Base-by-base conservation (phyloP, 1,140 invertebrate species). In the Brachionus rubens region DNA sequence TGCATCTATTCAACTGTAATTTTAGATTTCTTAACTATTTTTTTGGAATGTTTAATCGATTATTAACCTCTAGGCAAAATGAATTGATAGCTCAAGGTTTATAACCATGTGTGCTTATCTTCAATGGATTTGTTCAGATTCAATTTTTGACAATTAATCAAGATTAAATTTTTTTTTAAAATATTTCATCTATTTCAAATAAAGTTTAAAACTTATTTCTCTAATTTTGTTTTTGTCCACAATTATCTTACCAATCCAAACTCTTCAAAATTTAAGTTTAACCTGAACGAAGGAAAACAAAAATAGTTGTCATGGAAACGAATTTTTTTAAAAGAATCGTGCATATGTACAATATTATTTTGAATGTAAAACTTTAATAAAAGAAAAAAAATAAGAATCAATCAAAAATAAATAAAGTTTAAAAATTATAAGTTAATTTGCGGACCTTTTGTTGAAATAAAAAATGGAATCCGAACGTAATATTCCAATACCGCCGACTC, bases 71-170 rank as follows among this genome's bases (percentile, higher is more conserved):
- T 16, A 72, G 68, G 30, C 33, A 36, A 12, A 72, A 48, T 50
- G 68, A 72, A 72, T 21, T 72, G 28, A 50, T 21, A 14, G 50
- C 46, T 26, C 68, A 72, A 72, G 68, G 68, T 3, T 16, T 72
- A 30, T 72, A 72, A 65, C 12, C 3, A 30, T 56, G 14, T 28
- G 21, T 4, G 10, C 28, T 52, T 3, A 19, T 52, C 21, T 47
- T 14, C 12, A 1, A n/a, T n/a, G 19, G 19, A 46, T n/a, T n/a
- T 47, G 12, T n/a, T 47, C n/a, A n/a, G n/a, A n/a, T n/a, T n/a
- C n/a, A n/a, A n/a, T n/a, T n/a, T n/a, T n/a, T n/a, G n/a, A n/a
- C n/a, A n/a, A n/a, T n/a, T n/a, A n/a, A n/a, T n/a, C n/a, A n/a
- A n/a, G n/a, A n/a, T n/a, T n/a, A n/a, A n/a, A n/a, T n/a, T n/a